Evolutionary conservation across 2,113 vertebrate species (phyloP).

Genomic region (Acanthisitta chloris): DNA sequence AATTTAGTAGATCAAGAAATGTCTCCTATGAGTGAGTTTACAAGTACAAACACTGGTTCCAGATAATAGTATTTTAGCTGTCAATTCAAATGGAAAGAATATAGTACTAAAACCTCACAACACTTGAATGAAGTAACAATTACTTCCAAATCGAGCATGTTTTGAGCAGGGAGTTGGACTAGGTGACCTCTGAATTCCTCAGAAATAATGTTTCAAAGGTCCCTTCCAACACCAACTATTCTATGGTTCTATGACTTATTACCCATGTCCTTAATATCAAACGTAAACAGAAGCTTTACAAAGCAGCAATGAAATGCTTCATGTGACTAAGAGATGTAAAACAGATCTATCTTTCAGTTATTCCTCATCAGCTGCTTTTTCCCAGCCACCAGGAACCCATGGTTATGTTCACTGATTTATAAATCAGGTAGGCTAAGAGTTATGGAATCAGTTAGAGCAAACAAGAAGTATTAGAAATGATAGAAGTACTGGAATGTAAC

Average conservation of each 20-base stretch:
- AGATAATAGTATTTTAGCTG: neutral
- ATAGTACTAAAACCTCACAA: neutral
- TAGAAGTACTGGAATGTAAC: constrained; percentile 15
- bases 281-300: neutral
- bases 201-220: neutral
- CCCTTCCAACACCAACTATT: neutral
- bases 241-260: neutral
- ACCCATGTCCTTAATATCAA: neutral
- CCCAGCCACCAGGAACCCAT: neutral
- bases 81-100: neutral
- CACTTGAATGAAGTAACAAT: neutral
- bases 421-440: neutral
- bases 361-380: neutral
- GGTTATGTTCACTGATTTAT: neutral
- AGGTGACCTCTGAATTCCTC: neutral
- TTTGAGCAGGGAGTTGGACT: neutral
- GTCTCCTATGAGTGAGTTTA: neutral
- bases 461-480: neutral
- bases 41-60: neutral
- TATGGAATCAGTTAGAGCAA: neutral
- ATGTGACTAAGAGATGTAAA: neutral
- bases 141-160: neutral
- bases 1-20: neutral
- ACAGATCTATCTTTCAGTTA: neutral
- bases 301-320: neutral